Percentiles rank a stretch among this genome's conserved stretches.
These are phyloP conservation scores for Eulemur albifrons DNA, from an alignment of 2,797 vertebrate genomes.

Conservation along the genomic window DNA sequence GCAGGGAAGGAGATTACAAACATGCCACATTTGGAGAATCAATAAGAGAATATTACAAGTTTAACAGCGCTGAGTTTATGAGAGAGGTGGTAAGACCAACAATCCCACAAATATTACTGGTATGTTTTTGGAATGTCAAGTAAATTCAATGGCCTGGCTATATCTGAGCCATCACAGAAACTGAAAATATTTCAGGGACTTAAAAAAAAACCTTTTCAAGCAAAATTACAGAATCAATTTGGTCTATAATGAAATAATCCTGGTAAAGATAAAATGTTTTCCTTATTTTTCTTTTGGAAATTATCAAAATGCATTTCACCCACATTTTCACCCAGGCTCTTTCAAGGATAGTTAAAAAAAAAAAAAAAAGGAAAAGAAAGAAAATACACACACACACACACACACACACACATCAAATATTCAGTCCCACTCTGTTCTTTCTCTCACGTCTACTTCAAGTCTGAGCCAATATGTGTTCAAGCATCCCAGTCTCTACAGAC, in stretches of 20 bases:
- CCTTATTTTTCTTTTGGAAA: constrained; percentile 17
- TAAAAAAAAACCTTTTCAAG: neutral
- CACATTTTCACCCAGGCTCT: neutral
- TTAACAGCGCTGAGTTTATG: neutral
- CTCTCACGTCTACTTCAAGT: neutral
- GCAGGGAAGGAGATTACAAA: no score
- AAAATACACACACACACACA: no score
- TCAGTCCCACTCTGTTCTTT: neutral
- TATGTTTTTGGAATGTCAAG: constrained; percentile 55
- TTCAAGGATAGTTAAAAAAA: neutral
- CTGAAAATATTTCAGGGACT: neutral
- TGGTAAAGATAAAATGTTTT: neutral
- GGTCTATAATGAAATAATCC: neutral
- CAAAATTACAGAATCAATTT: neutral
- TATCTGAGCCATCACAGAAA: constrained; percentile 1
- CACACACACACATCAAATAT: neutral
- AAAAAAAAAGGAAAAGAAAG: no score
- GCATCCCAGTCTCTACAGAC: neutral
- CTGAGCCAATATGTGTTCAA: neutral
- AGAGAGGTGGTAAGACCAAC: neutral
- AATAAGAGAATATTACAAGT: neutral
- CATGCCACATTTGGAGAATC: neutral
- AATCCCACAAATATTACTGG: constrained; percentile 64
- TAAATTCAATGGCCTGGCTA: neutral
- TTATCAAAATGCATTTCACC: neutral